Evolutionary conservation across 2,113 vertebrate species (phyloP).

Genomic region (Patagioenas fasciata): DNA sequence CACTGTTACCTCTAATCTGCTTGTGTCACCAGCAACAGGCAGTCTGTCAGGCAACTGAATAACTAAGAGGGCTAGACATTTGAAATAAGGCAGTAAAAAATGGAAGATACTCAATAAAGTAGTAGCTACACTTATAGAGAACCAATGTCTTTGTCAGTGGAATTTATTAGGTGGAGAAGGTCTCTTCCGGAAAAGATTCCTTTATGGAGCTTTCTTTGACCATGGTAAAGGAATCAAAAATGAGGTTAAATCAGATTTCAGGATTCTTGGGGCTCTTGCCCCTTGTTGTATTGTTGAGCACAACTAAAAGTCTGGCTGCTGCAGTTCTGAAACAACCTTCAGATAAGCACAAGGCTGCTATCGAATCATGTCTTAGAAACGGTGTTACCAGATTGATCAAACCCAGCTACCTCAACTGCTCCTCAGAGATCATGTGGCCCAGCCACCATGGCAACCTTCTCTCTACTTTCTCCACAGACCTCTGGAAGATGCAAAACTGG

Average conservation of each 20-base stretch:
- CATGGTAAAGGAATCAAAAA: neutral
- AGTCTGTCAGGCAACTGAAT: neutral
- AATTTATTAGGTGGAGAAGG: neutral
- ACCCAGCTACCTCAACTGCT: rapidly evolving
- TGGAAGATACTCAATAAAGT: neutral
- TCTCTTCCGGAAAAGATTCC: neutral
- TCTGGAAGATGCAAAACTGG: neutral
- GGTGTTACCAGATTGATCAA: neutral
- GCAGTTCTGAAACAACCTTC: neutral
- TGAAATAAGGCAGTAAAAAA: neutral
- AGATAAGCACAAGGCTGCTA: neutral
- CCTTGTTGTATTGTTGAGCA: neutral
- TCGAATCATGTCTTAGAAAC: neutral
- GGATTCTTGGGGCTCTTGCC: neutral
- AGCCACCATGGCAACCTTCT: neutral
- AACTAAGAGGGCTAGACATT: neutral
- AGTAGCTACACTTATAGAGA: neutral
- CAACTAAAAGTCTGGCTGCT: neutral
- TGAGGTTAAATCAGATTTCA: neutral
- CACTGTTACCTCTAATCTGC: neutral
- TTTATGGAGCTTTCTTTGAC: neutral
- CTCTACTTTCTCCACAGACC: neutral
- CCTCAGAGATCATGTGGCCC: rapidly evolving
- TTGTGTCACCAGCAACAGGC: neutral
- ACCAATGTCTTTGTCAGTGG: neutral